phyloP scores from a whole-genome alignment of 1,140 invertebrate genomes.

The Meloidogyne exigua region DNA sequence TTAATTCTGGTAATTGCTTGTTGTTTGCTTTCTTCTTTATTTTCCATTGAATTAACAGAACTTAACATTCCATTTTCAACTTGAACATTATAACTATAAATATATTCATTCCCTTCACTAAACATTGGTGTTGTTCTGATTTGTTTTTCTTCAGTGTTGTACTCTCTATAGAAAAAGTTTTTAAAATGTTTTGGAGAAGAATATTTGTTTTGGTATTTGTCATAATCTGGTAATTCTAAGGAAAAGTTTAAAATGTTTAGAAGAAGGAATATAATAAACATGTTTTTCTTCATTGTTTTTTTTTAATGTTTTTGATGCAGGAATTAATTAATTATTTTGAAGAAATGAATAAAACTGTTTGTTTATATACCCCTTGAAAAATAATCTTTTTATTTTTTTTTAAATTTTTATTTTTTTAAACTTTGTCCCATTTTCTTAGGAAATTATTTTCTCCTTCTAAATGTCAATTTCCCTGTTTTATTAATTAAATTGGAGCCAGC shows the following conservation, averaged over 20 bases:
- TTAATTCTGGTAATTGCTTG: constrained; percentile 38
- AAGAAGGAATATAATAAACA: neutral
- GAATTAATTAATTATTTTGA: neutral
- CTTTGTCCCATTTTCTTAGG: too few species aligned
- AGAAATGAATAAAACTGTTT: too few species aligned
- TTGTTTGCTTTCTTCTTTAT: constrained; percentile 12
- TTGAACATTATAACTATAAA: constrained; percentile 32
- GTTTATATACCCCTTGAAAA: neutral
- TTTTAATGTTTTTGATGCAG: neutral
- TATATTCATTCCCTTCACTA: constrained; percentile 24
- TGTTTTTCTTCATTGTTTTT: neutral
- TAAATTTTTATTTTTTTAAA: too few species aligned
- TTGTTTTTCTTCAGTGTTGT: neutral
- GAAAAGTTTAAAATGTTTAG: neutral
- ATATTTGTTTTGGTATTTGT: neutral
- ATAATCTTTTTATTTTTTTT: too few species aligned
- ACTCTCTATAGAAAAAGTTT: neutral
- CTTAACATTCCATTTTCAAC: constrained; percentile 29
- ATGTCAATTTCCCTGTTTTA: too few species aligned
- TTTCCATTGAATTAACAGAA: neutral
- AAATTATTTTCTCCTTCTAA: too few species aligned
- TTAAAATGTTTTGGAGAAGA: neutral
- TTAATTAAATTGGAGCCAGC: too few species aligned
- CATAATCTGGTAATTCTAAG: neutral
- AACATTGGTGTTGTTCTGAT: constrained; percentile 6